Conservation (phyloP, 2,113 vertebrate genomes). For the Pygoscelis antarcticus region DNA sequence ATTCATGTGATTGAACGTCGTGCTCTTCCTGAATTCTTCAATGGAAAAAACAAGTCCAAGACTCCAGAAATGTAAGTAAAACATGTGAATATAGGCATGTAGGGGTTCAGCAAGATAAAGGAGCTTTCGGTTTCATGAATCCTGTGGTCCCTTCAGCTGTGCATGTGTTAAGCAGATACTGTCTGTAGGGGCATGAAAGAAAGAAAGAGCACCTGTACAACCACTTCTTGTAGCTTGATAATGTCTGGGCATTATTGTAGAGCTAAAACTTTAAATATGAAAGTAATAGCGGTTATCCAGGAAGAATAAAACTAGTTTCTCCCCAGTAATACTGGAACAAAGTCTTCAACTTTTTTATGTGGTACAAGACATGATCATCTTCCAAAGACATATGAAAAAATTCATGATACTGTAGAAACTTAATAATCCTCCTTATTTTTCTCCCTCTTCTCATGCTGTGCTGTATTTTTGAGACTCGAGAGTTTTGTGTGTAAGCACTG, state of each 20-base stretch:
- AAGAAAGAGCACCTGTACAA: neutral
- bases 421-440: neutral
- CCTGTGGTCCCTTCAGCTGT: neutral
- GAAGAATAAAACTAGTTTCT: neutral
- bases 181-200: neutral
- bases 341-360: neutral
- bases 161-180: rapidly evolving
- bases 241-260: rapidly evolving
- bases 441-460: neutral
- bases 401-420: neutral
- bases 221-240: no score
- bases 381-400: neutral
- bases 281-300: neutral
- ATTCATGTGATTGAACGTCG: constrained; percentile 95
- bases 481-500: neutral
- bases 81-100: rapidly evolving
- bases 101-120: rapidly evolving
- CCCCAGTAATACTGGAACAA: neutral
- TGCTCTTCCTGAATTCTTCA: constrained; percentile 94
- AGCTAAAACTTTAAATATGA: neutral
- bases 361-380: neutral
- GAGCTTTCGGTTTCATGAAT: neutral
- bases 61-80: constrained; percentile 94
- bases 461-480: neutral
- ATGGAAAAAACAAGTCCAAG: constrained; percentile 97